Evolutionary conservation across 2,797 vertebrate species (phyloP), one percentile per base, ranked within the genome.

Genomic region (Ptychadena robeensis): DNA sequence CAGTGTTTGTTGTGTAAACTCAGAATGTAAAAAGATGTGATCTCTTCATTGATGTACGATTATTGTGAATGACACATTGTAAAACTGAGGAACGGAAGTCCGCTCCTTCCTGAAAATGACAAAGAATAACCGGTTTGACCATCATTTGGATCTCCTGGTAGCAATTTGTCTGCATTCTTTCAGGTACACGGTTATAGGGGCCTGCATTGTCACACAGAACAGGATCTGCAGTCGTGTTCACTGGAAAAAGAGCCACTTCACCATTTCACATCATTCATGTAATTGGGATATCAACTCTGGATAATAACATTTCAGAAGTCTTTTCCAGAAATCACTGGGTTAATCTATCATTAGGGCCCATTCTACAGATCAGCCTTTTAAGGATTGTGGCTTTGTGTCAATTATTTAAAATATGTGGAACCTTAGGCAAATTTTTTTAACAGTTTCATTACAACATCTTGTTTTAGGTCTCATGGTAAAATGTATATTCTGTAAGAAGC

Each of bases 401-500:
- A 48, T 8, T 80, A 80, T 80, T 30, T 65, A 69, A 80, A 72
- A 72, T 80, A 80, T 80, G 79, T 44, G 18, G 22, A 37, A 73
- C 79, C 79, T 80, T 72, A 80, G 79, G 79, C 79, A 72, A 4
- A 61, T 35, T 72, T 64, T 64, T 64, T 34, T 37, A 18, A 8
- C 8, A 2, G 35, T 79, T 32, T 31, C 28, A 22, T 22, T 31
- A 30, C 18, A 48, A 28, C 75, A 78, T 67, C 75, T 64, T 78
- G 75, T 66, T 44, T 44, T 22, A 10, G 44, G 74, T 48, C 40
- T 35, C 15, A n/a, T 73, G 25, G 57, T 73, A 32, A 14, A 34
- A 31, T n/a, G n/a, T n/a, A n/a, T n/a, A n/a, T n/a, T n/a, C n/a
- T n/a, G n/a, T n/a, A n/a, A n/a, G n/a, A n/a, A n/a, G n/a, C n/a